A percentile compares a stretch with the other conserved stretches of the same genome.
Conservation (phyloP, 2,888 invertebrate species). For the Amitus sp. region DNA sequence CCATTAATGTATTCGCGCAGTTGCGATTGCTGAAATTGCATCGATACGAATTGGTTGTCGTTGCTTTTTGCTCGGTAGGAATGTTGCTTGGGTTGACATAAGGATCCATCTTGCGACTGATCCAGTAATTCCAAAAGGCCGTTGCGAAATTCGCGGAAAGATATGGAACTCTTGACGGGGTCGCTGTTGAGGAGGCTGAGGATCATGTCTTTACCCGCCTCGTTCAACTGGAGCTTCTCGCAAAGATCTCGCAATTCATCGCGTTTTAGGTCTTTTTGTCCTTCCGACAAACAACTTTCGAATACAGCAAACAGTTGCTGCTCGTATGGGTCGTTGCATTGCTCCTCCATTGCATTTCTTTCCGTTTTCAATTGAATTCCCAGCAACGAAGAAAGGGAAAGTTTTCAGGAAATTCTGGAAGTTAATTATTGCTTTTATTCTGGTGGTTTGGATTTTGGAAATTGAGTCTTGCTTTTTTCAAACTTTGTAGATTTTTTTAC, state of each 20-base stretch:
- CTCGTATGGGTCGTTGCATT: slow-evolving; percentile 76
- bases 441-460: too few relatives aligned
- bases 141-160: slow-evolving; percentile 81
- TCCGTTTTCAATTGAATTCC: slow-evolving; percentile 4
- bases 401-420: too few relatives aligned
- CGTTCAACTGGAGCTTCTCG: slow-evolving; percentile 81
- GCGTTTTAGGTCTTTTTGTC: slow-evolving; percentile 75
- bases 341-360: slow-evolving; percentile 60
- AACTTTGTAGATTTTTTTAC: too few relatives aligned
- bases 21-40: slow-evolving; percentile 25
- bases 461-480: too few relatives aligned
- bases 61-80: slow-evolving; percentile 23
- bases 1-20: slow-evolving; percentile 36
- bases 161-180: slow-evolving; percentile 67
- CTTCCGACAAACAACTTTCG: slow-evolving; percentile 79
- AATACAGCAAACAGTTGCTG: slow-evolving; percentile 84
- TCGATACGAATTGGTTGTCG: slow-evolving; percentile 22
- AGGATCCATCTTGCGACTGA: slow-evolving; percentile 56
- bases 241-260: slow-evolving; percentile 77
- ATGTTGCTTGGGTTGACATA: slow-evolving; percentile 44
- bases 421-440: too few relatives aligned
- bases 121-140: slow-evolving; percentile 78
- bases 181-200: slow-evolving; percentile 70
- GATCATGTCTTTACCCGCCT: slow-evolving; percentile 74
- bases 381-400: too few relatives aligned